phyloP scores from a whole-genome alignment of 2,113 vertebrate species.

The Pituophis catenifer region DNA sequence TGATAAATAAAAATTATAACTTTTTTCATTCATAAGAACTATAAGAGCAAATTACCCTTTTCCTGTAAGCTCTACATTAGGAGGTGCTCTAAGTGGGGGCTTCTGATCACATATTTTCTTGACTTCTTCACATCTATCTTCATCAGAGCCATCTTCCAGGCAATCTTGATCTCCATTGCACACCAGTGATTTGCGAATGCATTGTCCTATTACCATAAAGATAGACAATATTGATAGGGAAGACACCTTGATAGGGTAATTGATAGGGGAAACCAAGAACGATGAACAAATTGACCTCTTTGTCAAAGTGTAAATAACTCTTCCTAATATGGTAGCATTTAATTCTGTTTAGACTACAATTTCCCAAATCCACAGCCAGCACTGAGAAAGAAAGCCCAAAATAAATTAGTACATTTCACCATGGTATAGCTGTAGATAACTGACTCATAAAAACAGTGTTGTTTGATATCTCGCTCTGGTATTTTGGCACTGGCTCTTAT shows the following conservation, averaged over 20 bases:
- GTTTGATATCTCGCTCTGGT: background rate
- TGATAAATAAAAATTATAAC: background rate
- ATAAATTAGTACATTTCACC: background rate
- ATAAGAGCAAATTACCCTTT: slow-evolving; percentile 71
- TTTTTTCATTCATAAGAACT: background rate
- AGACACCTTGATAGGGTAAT: background rate
- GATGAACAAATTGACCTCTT: background rate
- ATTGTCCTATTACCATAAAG: slow-evolving; percentile 74
- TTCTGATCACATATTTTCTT: slow-evolving; percentile 73
- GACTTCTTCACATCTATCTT: slow-evolving; percentile 71
- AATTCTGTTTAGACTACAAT: background rate
- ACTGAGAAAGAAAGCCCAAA: background rate
- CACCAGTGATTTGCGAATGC: slow-evolving; percentile 77
- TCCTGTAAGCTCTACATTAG: slow-evolving; percentile 78
- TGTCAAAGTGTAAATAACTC: background rate
- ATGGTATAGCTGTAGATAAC: background rate
- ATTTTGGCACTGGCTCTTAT: background rate
- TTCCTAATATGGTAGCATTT: background rate
- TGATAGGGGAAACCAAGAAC: background rate
- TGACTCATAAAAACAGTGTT: background rate
- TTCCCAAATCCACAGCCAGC: background rate
- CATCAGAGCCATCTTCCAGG: slow-evolving; percentile 81
- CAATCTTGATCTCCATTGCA: slow-evolving; percentile 91
- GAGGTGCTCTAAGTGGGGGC: slow-evolving; percentile 72
- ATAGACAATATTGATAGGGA: background rate